Evolutionary conservation across 2,113 vertebrate species (phyloP), one percentile per base, ranked within the genome.

Genomic region (Typhlomys cinereus): DNA sequence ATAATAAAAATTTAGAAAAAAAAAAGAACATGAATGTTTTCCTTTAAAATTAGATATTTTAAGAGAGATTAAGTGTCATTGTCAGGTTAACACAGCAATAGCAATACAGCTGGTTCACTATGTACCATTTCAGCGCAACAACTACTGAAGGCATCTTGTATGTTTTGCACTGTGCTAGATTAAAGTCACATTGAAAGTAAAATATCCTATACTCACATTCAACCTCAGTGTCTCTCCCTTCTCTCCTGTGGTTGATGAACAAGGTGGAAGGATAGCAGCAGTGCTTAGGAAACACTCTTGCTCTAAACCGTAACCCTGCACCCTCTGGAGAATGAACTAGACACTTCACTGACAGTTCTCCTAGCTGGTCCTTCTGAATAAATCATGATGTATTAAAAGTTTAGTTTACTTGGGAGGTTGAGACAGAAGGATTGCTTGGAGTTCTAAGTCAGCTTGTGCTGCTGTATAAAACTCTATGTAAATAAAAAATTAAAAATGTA

Each of bases 21-120:
- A 48, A 50, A 66, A 5, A 78, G 57, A 50, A 74, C 79, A n/a
- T 85, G 14, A 94, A 44, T 64, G 17, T 5, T 91, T 91, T 75
- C 81, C 75, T 74, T 96, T 91, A 31, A 94, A 95, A 70, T 73
- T 76, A 87, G 21, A 27, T 93, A 52, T 85, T 61, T 81, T 87
- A 75, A 87, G 78, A 48, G 79, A 90, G 76, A 89, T 48, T 41
- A 94, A 64, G 27, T 93, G 69, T 93, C 41, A 66, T 90, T 57
- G 39, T n/a, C 41, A 67, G 39, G 50, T 48, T 91, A 73, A 69
- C 61, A 67, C 64, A 90, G 81, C 79, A 95, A 17, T 67, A 90
- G 62, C 48, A 88, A 31, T 66, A 25, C 75, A 84, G 14, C 54
- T 75, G 57, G 18, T 44, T 44, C n/a, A 48, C 62, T 17, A 54